phyloP scores from a whole-genome alignment of 1,140 invertebrate species.

The Sycophila sp. region DNA sequence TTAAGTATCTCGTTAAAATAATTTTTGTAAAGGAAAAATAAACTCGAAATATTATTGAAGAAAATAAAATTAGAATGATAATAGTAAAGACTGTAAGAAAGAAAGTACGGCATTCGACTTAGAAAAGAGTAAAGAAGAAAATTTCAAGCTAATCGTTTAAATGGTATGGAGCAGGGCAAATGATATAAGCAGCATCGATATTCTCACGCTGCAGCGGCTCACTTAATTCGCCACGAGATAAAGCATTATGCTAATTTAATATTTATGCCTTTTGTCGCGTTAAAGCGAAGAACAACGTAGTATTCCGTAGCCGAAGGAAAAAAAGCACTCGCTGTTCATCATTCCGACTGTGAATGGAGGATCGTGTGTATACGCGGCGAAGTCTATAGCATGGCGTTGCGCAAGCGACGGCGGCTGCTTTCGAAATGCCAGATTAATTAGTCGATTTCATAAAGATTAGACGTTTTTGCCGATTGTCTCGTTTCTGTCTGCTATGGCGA shows the following conservation, averaged over 20 bases:
- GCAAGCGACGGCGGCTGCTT: constrained; percentile 33
- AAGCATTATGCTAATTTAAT: constrained; percentile 58
- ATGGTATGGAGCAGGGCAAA: too few relatives aligned
- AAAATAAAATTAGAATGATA: too few relatives aligned
- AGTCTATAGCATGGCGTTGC: background rate
- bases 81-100: too few relatives aligned
- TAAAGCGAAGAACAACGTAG: constrained; percentile 13
- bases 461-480: constrained; percentile 36
- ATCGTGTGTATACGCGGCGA: background rate
- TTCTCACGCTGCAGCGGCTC: constrained; percentile 56
- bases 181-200: constrained; percentile 18
- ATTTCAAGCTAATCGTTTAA: too few relatives aligned
- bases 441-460: constrained; percentile 47
- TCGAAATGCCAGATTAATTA: constrained; percentile 56
- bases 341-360: background rate
- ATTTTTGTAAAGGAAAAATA: too few relatives aligned
- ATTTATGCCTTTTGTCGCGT: constrained; percentile 54
- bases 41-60: too few relatives aligned
- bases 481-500: background rate
- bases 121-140: too few relatives aligned
- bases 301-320: background rate
- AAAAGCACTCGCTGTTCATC: background rate
- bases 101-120: too few relatives aligned
- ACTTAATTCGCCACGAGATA: constrained; percentile 43
- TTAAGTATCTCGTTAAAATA: too few relatives aligned